Evolutionary conservation across 2,888 invertebrate genomes (phyloP).

Genomic region (Coelogynopora nodosa): DNA sequence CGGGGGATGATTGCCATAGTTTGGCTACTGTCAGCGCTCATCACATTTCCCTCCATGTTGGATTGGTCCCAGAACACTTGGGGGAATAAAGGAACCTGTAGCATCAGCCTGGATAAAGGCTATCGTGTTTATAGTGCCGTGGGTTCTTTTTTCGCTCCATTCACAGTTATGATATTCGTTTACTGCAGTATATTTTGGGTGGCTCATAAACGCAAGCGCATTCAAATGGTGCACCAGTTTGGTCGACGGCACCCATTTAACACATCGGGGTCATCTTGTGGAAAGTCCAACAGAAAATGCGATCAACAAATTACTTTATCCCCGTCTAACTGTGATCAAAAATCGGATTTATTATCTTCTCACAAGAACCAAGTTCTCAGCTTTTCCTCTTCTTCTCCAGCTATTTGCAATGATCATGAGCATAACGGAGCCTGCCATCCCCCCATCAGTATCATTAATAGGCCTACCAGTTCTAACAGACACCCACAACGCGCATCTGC

Average conservation of each 20-base stretch:
- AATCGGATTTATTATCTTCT: too few species aligned
- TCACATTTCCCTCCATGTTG: constrained; percentile 56
- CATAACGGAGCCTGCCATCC: neutral
- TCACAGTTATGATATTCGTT: constrained; percentile 56
- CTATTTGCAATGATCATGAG: neutral
- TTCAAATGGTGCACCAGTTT: constrained; percentile 4
- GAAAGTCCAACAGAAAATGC: neutral
- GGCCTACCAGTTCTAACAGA: too few species aligned
- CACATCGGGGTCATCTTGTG: neutral
- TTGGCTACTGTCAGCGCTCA: constrained; percentile 53
- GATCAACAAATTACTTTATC: neutral
- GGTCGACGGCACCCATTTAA: neutral
- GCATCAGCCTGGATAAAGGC: constrained; percentile 51
- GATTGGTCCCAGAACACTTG: constrained; percentile 52
- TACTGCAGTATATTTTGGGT: constrained; percentile 56
- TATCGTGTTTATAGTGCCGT: constrained; percentile 56
- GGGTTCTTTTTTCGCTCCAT: constrained; percentile 56
- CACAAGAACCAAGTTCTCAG: neutral
- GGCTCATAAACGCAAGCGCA: constrained; percentile 48
- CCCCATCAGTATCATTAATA: neutral
- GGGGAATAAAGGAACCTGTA: constrained; percentile 49
- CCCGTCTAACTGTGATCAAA: neutral
- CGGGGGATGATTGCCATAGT: constrained; percentile 55
- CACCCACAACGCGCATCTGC: neutral
- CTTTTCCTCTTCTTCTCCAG: neutral